Conservation (phyloP, 2,113 vertebrate species). For the Pyxicephalus adspersus region DNA sequence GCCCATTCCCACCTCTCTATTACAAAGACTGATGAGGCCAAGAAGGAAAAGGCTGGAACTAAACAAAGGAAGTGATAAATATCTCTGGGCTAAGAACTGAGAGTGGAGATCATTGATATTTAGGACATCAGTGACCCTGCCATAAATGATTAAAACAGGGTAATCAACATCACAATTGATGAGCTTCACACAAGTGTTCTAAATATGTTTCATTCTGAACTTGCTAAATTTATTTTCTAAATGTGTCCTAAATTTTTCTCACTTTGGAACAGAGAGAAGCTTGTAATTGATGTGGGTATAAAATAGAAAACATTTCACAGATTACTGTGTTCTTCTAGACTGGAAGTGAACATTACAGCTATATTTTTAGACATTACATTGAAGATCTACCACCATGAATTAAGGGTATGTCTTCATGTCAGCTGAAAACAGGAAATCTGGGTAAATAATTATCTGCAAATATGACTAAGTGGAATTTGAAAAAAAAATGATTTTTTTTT, state of each 20-base stretch:
- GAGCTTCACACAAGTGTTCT: background rate
- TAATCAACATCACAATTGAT: background rate
- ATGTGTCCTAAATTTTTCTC: background rate
- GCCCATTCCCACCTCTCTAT: too few relatives aligned
- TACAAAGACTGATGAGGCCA: too few relatives aligned
- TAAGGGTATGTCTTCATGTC: too few relatives aligned
- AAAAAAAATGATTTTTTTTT: too few relatives aligned
- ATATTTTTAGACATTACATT: constrained; percentile 4
- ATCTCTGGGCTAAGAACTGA: too few relatives aligned
- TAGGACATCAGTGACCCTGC: background rate
- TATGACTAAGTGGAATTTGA: too few relatives aligned
- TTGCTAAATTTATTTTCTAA: background rate
- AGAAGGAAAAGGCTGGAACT: too few relatives aligned
- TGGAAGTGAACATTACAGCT: too few relatives aligned
- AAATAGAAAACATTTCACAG: constrained; percentile 13
- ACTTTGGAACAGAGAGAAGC: background rate
- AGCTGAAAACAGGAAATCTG: too few relatives aligned
- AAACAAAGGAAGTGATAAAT: too few relatives aligned
- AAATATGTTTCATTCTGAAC: background rate
- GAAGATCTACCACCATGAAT: too few relatives aligned
- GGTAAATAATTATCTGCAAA: too few relatives aligned
- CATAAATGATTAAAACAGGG: background rate
- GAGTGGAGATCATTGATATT: background rate
- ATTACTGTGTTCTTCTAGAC: background rate
- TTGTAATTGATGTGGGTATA: background rate